phyloP scores from a whole-genome alignment of 2,888 invertebrate species.

The Junonia oenone region DNA sequence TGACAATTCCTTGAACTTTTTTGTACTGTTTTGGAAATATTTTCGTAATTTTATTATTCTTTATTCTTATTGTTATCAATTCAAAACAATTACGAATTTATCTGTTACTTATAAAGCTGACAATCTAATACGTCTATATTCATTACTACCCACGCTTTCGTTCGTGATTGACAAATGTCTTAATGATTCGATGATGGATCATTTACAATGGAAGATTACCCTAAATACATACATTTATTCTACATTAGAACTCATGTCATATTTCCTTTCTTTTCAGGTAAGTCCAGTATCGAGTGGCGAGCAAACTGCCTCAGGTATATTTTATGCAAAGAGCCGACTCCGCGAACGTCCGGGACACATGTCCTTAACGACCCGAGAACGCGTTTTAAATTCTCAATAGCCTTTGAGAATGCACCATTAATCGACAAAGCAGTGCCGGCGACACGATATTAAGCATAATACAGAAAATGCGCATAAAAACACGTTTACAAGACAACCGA shows the following conservation, averaged over 20 bases:
- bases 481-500: conserved; percentile 52
- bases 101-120: not conserved
- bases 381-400: conserved; percentile 55
- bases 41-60: no score
- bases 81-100: not conserved
- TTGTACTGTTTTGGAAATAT: not conserved
- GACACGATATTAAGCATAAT: conserved; percentile 46
- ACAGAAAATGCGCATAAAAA: conserved; percentile 55
- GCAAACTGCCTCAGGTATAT: conserved; percentile 14
- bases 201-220: not conserved
- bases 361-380: conserved; percentile 58
- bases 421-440: conserved; percentile 40
- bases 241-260: not conserved
- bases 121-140: not conserved
- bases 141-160: not conserved
- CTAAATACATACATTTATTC: not conserved
- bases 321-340: conserved; percentile 15
- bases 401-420: conserved; percentile 49
- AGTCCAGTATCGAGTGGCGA: conserved; percentile 33
- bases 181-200: not conserved
- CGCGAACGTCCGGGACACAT: conserved; percentile 40
- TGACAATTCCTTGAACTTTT: not conserved
- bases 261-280: conserved; percentile 53
- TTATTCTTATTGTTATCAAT: not conserved
- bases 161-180: not conserved